A percentile compares a stretch with the other conserved stretches of the same genome.
Evolutionary conservation across 2,797 vertebrate species (phyloP).

Genomic region (Dallia pectoralis): DNA sequence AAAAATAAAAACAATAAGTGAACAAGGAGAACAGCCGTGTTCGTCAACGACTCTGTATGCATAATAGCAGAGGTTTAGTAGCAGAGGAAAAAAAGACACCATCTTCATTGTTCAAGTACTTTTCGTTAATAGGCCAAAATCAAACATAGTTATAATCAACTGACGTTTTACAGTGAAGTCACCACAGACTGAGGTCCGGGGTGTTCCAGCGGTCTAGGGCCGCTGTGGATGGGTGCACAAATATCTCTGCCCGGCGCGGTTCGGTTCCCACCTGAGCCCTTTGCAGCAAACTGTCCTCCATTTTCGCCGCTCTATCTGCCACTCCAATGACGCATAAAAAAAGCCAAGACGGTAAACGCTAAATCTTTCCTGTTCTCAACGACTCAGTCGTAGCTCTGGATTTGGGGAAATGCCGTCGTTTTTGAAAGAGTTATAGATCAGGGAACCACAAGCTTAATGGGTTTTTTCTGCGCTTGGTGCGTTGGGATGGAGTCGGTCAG

Average conservation of each 20-base stretch:
- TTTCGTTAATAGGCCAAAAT: constrained; percentile 66
- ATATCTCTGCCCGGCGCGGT: no score
- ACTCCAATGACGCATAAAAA: no score
- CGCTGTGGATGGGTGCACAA: no score
- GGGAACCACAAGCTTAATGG: constrained; percentile 70
- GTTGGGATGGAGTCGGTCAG: constrained; percentile 60
- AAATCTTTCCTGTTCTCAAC: constrained; percentile 65
- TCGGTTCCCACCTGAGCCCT: no score
- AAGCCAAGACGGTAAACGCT: constrained; percentile 69
- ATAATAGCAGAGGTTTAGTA: constrained; percentile 58
- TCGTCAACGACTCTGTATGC: constrained; percentile 30
- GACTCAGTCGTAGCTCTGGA: constrained; percentile 67
- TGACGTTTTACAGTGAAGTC: constrained; percentile 68
- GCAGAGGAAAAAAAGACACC: constrained; percentile 62
- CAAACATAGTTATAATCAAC: constrained; percentile 71
- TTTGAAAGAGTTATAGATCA: constrained; percentile 71
- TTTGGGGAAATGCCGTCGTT: constrained; percentile 58
- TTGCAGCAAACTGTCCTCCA: no score
- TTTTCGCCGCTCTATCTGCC: no score
- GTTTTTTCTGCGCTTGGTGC: constrained; percentile 62
- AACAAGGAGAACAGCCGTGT: constrained; percentile 45
- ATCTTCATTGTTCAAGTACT: constrained; percentile 59
- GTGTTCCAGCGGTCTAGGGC: no score
- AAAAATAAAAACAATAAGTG: no score
- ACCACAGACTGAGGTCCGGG: no score